These are phyloP conservation scores for Macaca fascicularis DNA, from an alignment of 2,113 vertebrate genomes.

Conservation along the genomic window DNA sequence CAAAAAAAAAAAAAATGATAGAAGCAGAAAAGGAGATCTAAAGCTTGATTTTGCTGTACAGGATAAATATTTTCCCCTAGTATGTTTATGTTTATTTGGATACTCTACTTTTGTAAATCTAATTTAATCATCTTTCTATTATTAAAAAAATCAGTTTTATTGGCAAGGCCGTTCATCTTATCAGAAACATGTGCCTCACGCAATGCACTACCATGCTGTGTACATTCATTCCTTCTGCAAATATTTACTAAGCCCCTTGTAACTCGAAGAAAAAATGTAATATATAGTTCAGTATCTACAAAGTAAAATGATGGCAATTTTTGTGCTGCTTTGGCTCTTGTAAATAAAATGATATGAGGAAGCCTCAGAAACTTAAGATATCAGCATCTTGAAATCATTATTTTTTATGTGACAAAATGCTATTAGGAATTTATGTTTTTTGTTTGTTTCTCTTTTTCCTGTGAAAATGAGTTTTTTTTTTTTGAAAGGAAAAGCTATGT, in stretches of 20 bases:
- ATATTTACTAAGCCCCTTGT: neutral
- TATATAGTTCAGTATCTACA: neutral
- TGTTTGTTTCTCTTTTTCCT: neutral
- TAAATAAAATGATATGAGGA: constrained; percentile 5
- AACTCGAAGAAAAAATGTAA: constrained; percentile 12
- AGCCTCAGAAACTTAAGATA: constrained; percentile 11
- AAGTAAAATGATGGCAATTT: constrained; percentile 23
- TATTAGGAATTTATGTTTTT: neutral
- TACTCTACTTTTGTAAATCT: neutral
- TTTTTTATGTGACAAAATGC: constrained; percentile 28
- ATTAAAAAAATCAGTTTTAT: neutral
- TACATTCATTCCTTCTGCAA: neutral
- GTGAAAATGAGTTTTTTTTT: constrained; percentile 58
- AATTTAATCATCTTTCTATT: neutral
- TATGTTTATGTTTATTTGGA: constrained; percentile 3
- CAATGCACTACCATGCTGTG: neutral
- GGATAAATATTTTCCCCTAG: neutral
- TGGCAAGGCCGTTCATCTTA: neutral
- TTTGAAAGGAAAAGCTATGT: constrained; percentile 46
- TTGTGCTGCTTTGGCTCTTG: neutral
- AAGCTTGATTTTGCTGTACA: neutral
- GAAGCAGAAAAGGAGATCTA: neutral
- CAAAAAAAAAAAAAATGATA: neutral
- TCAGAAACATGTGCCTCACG: neutral
- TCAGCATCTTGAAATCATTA: constrained; percentile 24